Percentiles rank a stretch among this genome's conserved stretches.
Conservation (phyloP, 2,113 vertebrate species). For the Callaeas wilsoni region DNA sequence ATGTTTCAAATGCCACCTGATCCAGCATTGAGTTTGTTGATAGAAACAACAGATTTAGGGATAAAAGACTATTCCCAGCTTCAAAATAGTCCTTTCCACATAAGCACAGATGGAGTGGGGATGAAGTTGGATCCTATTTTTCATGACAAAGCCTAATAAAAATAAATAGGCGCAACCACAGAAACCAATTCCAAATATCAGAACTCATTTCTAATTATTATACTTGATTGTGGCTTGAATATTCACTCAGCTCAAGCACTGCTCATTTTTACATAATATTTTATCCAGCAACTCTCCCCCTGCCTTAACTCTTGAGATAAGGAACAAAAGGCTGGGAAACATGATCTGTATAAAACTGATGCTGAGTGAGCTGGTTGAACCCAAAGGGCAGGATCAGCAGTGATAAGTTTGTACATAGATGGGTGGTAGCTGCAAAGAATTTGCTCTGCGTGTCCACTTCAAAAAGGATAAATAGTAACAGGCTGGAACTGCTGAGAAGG, state of each 20-base stretch:
- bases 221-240: neutral
- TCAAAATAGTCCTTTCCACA: neutral
- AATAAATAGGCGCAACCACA: neutral
- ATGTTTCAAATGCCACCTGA: rapidly evolving
- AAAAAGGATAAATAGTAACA: neutral
- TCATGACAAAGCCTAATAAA: neutral
- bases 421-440: neutral
- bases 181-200: neutral
- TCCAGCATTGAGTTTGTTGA: neutral
- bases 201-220: neutral
- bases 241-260: neutral
- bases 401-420: neutral
- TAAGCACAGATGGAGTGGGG: rapidly evolving
- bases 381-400: neutral
- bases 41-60: neutral
- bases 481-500: constrained; percentile 36
- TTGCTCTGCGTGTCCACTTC: neutral
- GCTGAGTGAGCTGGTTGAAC: neutral
- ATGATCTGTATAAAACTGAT: neutral
- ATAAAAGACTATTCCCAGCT: neutral
- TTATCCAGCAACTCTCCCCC: neutral
- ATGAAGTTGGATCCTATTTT: too few relatives aligned
- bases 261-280: neutral
- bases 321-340: neutral
- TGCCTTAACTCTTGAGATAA: neutral